Evolutionary conservation across 2,113 vertebrate species (phyloP), one percentile per base, ranked within the genome.

Genomic region (Oreocharis arfaki): DNA sequence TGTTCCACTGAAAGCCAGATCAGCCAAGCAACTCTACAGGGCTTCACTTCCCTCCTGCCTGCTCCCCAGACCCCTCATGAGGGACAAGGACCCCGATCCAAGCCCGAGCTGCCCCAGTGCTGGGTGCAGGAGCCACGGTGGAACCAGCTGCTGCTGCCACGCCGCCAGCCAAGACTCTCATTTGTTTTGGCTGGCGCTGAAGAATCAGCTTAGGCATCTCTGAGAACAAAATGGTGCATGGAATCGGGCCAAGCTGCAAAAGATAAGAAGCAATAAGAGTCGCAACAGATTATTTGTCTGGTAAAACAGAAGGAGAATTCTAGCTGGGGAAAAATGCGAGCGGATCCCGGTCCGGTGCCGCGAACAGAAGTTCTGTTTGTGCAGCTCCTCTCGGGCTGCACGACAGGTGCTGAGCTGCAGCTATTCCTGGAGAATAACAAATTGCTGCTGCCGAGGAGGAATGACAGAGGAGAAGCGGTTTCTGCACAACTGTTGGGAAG

Each of bases 201-300:
- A 77, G 96, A 98, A 97, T 97, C 97, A 97, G 97, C 97, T 98
- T 96, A 95, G 96, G 97, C 98, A 97, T 97, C 96, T 97, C 93
- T 96, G 97, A 97, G 97, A 97, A 98, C 98, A 98, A 98, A 98
- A 98, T 98, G 98, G 97, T 98, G 97, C 93, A 1, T 20, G 96
- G 98, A 98, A 97, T 59, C 1, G 7, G 95, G 96, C 98, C 98
- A 98, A 98, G 92, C 96, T 87, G 94, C 82, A 92, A 96, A 95
- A 97, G 98, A 97, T 97, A 98, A 98, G 97, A 95, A 87, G 97
- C 96, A 97, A 96, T 75, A 96, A 78, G 96, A 98, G 97, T 96
- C 89, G 96, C 97, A 97, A 97, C 98, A 98, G 98, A 98, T 97
- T 98, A 98, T 98, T 98, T 98, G 98, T 98, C 97, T 98, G 97